Base-by-base conservation (phyloP, 2,888 invertebrate species). In the Diplazon laetatorius region DNA sequence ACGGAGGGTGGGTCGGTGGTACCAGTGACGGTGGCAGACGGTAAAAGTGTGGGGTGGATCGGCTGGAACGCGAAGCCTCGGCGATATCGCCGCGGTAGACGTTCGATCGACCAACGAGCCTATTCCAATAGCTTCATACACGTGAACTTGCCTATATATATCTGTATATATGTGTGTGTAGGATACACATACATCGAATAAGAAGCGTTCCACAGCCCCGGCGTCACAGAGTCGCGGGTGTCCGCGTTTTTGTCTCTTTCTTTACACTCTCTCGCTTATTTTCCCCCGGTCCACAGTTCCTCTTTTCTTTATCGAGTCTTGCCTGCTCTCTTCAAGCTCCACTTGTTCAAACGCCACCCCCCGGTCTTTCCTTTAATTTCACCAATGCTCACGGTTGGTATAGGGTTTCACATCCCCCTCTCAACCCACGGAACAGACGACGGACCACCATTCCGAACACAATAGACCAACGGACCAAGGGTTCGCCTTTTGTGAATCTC, bases 401-500 rank as follows among this genome's bases (percentile, higher is more conserved):
- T 65, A 74, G 60, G 37, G 74, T 74, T 74, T 74, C 52, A 37
- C 52, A n/a, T n/a, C n/a, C n/a, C n/a, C n/a, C 60, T 42, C 65
- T 37, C 37, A 46, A 35, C 50, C 22, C 42, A 66, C 35, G 30
- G n/a, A 22, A 60, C 52, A 73, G 69, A 78, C 65, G 73, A 70
- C 59, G 69, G 37, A 68, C 69, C 55, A 76, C 57, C 42, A 65
- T 46, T 35, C 63, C 16, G 62, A 76, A 46, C 46, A 73, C 65
- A 65, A 73, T 65, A 65, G 65, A 35, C 48, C 63, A 68, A 65
- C 48, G 72, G 68, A 69, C 78, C 66, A 60, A 76, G 63, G 59
- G 76, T 79, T 76, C 62, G 78, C 78, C 78, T 79, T 79, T 79
- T 79, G 76, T 79, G 68, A 63, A 79, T 79, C 68, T 59, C 71